Evolutionary conservation across 2,113 vertebrate species (phyloP), one percentile per base, ranked within the genome.

Genomic region (Camelus dromedarius): DNA sequence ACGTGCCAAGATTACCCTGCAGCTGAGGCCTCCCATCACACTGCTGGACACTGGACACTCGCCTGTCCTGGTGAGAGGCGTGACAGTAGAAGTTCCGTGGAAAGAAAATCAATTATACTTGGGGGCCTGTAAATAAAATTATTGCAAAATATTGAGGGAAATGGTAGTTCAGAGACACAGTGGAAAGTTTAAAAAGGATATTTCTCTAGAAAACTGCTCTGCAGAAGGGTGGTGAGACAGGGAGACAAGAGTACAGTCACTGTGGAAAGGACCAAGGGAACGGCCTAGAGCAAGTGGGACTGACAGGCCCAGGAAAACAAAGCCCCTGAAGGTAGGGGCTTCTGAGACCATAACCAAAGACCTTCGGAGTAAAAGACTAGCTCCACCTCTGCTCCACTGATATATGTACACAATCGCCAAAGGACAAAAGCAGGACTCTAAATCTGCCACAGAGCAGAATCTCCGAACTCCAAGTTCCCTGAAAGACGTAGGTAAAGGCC

Each of bases 61-160:
- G n/a, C 79, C 79, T 89, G 32, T 56, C 13, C 58, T 75, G 50
- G 54, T 54, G 56, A 69, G 60, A 94, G 80, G 13, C 48, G 9
- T 58, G 28, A 14, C 13, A 32, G 7, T 92, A 48, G 46, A 80
- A 91, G 16, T 85, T 60, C 19, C 69, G 48, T 32, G 32, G 56
- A 89, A 81, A 79, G 38, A 79, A 92, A 89, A 75, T 3, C 2
- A 1, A 42, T 32, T 62, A 15, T 84, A 64, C 35, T 46, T 16
- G 80, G 76, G 28, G 32, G 9, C 18, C 50, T 94, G 14, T 60
- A 96, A 94, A 76, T 81, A 88, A 72, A 91, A 91, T 85, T 22
- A 83, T 70, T 26, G 62, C 15, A 85, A 54, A 93, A 52, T 24
- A 66, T 42, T 66, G 72, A 81, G 73, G 20, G 50, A 81, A 50